These are phyloP conservation scores for Neosilurus mollespiculum DNA, from an alignment of 2,797 vertebrate species.

Conservation along the genomic window DNA sequence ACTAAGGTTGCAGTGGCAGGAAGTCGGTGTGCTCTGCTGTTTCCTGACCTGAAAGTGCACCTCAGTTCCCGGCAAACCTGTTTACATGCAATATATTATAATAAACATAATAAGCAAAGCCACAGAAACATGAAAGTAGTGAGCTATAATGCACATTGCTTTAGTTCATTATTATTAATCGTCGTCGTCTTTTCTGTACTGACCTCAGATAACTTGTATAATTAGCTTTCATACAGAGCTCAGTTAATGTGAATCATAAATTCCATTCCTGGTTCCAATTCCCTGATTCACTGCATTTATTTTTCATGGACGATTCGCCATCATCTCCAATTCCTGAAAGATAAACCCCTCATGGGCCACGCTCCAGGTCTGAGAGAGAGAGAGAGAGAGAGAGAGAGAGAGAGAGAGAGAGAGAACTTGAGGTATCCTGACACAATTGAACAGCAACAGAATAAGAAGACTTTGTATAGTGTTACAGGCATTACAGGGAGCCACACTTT, in stretches of 20 bases:
- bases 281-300: slow-evolving; percentile 38
- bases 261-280: slow-evolving; percentile 52
- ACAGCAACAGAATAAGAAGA: slow-evolving; percentile 62
- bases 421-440: slow-evolving; percentile 52
- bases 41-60: slow-evolving; percentile 18
- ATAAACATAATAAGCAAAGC: not conserved
- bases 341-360: slow-evolving; percentile 37
- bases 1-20: slow-evolving; percentile 25
- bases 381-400: not conserved
- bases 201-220: not conserved
- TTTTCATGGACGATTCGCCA: slow-evolving; percentile 52
- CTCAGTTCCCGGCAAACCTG: not conserved
- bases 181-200: not conserved
- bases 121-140: not conserved
- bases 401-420: slow-evolving; percentile 55
- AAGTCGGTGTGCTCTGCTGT: slow-evolving; percentile 30
- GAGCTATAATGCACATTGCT: not conserved
- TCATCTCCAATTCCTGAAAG: slow-evolving; percentile 54
- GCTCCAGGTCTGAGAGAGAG: slow-evolving; percentile 30
- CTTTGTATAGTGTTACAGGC: slow-evolving; percentile 63
- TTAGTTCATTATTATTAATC: not conserved
- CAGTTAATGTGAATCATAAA: not conserved
- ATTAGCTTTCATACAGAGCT: not conserved
- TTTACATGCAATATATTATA: not conserved
- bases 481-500: slow-evolving; percentile 57